Conservation (phyloP, 2,113 vertebrate species). For the Leptocoma aspasia region DNA sequence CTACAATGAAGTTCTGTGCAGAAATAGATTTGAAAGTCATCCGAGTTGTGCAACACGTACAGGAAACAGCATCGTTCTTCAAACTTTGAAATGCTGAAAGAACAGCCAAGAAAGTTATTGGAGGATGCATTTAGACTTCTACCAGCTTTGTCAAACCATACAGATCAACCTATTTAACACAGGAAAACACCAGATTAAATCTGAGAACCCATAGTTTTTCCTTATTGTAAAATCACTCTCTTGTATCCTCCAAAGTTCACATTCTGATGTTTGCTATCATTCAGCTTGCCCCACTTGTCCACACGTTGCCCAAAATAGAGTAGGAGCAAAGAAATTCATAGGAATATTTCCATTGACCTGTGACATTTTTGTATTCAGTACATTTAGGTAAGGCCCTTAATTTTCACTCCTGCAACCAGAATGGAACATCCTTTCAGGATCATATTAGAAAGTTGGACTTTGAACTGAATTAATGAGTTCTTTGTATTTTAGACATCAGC, state of each 20-base stretch:
- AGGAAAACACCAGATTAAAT: background rate
- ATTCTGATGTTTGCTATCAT: background rate
- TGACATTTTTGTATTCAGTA: background rate
- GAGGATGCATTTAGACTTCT: background rate
- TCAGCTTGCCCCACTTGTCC: background rate
- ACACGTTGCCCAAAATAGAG: background rate
- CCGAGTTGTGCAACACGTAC: constrained; percentile 94
- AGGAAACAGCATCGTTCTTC: constrained; percentile 97
- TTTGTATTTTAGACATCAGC: background rate
- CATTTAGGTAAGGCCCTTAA: background rate
- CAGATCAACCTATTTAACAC: background rate
- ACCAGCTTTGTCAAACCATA: background rate
- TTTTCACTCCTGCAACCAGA: background rate
- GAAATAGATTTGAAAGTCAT: constrained; percentile 99
- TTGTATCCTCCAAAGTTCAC: background rate
- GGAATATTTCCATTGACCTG: background rate
- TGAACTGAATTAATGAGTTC: background rate
- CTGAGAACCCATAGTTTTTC: background rate
- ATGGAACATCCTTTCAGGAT: background rate
- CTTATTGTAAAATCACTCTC: background rate
- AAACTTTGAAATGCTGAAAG: constrained; percentile 94
- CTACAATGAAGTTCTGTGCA: constrained; percentile 97
- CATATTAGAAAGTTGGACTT: background rate
- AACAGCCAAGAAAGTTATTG: constrained; percentile 9
- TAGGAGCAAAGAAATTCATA: background rate